These are phyloP conservation scores for Brachypodius melanocephalos DNA, from an alignment of 2,113 vertebrate species.

Conservation along the genomic window DNA sequence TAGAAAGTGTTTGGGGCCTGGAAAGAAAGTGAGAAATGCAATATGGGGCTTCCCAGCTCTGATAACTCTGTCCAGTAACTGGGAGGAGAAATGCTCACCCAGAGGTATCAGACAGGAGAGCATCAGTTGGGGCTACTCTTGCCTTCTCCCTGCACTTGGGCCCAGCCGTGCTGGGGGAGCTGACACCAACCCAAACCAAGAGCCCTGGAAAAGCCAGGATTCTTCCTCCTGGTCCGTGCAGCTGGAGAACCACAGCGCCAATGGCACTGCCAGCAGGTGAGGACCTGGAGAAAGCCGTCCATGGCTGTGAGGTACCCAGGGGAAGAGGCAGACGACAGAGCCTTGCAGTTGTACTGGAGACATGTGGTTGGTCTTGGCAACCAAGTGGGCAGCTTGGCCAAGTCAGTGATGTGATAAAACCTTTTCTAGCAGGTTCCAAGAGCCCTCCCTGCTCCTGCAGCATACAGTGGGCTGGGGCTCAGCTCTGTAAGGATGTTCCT, in stretches of 20 bases:
- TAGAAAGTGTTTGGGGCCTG: not conserved
- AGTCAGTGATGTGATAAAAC: not conserved
- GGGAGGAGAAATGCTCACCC: not conserved
- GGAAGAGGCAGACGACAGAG: not conserved
- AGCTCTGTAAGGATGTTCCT: not conserved
- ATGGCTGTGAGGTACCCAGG: no score
- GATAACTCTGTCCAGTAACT: not conserved
- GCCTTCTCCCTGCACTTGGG: not conserved
- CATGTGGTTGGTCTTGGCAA: not conserved
- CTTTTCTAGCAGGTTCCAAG: not conserved
- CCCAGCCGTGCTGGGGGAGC: not conserved
- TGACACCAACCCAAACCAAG: not conserved
- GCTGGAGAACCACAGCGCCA: not conserved
- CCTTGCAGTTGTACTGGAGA: not conserved
- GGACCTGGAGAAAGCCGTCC: not conserved
- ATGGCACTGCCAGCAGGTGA: not conserved
- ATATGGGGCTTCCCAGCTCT: accelerated
- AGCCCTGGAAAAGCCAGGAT: not conserved
- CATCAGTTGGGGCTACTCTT: not conserved
- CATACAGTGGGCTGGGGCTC: accelerated
- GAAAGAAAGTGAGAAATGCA: not conserved
- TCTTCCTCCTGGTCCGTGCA: not conserved
- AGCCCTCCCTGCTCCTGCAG: not conserved
- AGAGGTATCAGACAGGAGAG: not conserved
- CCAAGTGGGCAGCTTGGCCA: not conserved